These are phyloP conservation scores for Cydia pomonella DNA, from an alignment of 1,140 invertebrate genomes.

Conservation along the genomic window DNA sequence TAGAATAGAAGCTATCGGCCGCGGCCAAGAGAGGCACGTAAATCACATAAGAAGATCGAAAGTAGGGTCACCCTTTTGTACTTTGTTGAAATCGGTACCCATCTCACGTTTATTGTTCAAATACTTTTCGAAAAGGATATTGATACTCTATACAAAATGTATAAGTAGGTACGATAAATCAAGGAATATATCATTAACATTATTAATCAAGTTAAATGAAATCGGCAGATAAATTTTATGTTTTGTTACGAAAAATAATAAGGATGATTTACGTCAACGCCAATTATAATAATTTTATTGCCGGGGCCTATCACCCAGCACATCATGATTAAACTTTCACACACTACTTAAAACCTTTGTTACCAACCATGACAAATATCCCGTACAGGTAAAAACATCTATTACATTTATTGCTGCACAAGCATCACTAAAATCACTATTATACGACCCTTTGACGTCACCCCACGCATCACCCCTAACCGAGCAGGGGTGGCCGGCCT, in stretches of 20 bases:
- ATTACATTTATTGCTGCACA: constrained; percentile 48
- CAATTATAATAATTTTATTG: constrained; percentile 6
- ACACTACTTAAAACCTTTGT: constrained; percentile 3
- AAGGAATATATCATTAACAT: too few species aligned
- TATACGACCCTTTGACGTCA: constrained; percentile 55
- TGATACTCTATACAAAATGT: too few species aligned
- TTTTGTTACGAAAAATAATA: too few species aligned
- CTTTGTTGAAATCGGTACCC: constrained; percentile 34
- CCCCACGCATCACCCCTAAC: constrained; percentile 51
- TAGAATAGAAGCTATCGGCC: constrained; percentile 40
- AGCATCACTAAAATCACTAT: constrained; percentile 64
- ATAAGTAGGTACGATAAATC: too few species aligned
- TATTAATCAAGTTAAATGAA: too few species aligned
- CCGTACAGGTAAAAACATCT: constrained; percentile 14
- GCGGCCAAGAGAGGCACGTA: constrained; percentile 55
- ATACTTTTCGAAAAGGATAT: constrained; percentile 18
- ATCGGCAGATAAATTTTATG: too few species aligned
- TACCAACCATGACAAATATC: constrained; percentile 20
- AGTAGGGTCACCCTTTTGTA: constrained; percentile 33
- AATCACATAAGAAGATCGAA: constrained; percentile 69
- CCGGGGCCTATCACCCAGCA: neutral
- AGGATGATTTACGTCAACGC: neutral
- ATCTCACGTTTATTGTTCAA: constrained; percentile 26
- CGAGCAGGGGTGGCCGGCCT: constrained; percentile 49
- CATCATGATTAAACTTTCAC: neutral